Percentiles rank a stretch among this genome's conserved stretches.
These are phyloP conservation scores for Toxotes chatareus DNA, from an alignment of 2,113 vertebrate genomes.

Conservation along the genomic window DNA sequence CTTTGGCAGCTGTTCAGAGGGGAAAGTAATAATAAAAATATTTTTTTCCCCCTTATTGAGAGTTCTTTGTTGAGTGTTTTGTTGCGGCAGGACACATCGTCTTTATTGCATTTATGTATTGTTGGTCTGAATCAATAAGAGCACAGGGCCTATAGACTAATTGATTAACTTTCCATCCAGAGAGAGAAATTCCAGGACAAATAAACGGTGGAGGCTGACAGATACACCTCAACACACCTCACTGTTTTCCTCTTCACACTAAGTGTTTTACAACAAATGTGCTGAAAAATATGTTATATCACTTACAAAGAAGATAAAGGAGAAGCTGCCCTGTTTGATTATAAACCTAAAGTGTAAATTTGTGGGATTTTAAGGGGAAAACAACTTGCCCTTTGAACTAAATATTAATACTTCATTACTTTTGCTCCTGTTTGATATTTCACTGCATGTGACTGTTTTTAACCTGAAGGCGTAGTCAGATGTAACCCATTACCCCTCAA, in stretches of 20 bases:
- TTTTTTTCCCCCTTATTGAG: not conserved
- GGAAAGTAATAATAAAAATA: constrained; percentile 26
- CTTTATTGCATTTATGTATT: constrained; percentile 56
- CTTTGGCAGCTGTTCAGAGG: constrained; percentile 64
- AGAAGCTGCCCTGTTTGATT: not conserved
- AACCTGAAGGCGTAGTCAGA: not conserved
- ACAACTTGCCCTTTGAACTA: not conserved
- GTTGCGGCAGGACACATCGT: constrained; percentile 34
- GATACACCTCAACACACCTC: constrained; percentile 6
- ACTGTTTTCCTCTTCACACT: not conserved
- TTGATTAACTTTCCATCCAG: constrained; percentile 66
- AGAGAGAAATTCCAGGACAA: constrained; percentile 34
- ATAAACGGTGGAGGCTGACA: constrained; percentile 20
- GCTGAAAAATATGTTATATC: too few relatives aligned
- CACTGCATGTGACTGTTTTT: not conserved
- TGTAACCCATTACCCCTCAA: constrained; percentile 32
- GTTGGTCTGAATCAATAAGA: constrained; percentile 64
- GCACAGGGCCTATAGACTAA: constrained; percentile 51
- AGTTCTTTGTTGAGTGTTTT: not conserved
- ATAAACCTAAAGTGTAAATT: not conserved
- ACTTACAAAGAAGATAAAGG: not conserved
- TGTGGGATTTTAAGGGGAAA: not conserved
- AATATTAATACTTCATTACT: not conserved
- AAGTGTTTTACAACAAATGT: not conserved
- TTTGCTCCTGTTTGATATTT: constrained; percentile 11